These are phyloP conservation scores for Gephyroberyx darwinii DNA, from an alignment of 2,797 vertebrate species.

Conservation along the genomic window DNA sequence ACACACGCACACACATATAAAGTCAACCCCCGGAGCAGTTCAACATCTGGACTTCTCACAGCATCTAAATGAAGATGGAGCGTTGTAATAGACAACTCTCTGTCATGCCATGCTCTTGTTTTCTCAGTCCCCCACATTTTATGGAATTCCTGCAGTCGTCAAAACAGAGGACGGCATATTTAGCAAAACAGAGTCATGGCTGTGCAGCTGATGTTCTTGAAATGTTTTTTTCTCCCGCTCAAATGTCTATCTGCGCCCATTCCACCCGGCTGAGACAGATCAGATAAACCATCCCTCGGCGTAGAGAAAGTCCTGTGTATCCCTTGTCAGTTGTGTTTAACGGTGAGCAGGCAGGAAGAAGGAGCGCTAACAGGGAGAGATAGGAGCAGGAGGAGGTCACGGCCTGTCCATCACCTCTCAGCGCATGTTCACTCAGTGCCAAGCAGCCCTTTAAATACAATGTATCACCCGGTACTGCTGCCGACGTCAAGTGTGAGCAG, in stretches of 20 bases:
- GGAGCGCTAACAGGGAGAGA: conserved; percentile 68
- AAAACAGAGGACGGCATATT: conserved; percentile 14
- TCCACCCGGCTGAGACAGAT: conserved; percentile 30
- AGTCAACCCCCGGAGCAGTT: conserved; percentile 34
- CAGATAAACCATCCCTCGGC: conserved; percentile 36
- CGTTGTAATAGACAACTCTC: conserved; percentile 9
- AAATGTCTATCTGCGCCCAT: conserved; percentile 22
- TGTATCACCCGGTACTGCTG: conserved; percentile 51
- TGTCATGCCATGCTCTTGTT: conserved; percentile 25
- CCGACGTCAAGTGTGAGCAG: conserved; percentile 36
- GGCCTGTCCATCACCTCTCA: conserved; percentile 70
- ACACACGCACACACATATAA: conserved; percentile 15
- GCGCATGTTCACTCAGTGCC: conserved; percentile 53
- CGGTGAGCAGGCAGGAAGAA: conserved; percentile 50
- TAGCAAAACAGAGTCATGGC: not conserved
- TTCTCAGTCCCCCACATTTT: conserved; percentile 14
- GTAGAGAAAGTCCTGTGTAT: conserved; percentile 43
- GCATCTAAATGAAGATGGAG: conserved; percentile 35
- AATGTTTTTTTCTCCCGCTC: not conserved
- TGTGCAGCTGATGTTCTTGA: not conserved
- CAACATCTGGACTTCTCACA: conserved; percentile 53
- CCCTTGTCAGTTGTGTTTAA: conserved; percentile 70
- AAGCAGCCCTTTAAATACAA: conserved; percentile 48
- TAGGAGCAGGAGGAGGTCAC: conserved; percentile 67
- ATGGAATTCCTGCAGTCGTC: conserved; percentile 23